Evolutionary conservation across 2,113 vertebrate genomes (phyloP).

Genomic region (Gallinago media): DNA sequence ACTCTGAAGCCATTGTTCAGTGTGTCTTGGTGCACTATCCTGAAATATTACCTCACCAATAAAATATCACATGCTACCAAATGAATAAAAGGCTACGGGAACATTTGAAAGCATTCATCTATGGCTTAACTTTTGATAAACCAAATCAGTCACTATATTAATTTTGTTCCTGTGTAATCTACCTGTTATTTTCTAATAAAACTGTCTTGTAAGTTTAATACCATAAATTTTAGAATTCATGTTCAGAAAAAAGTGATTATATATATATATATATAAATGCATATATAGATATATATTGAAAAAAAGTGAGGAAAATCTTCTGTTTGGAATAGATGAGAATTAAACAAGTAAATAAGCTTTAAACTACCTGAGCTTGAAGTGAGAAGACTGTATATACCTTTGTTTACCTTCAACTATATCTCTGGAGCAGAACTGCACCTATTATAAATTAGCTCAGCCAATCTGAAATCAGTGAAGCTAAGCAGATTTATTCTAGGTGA

Average conservation of each 20-base stretch:
- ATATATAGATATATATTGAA: background rate
- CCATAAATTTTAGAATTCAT: background rate
- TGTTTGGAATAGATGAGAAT: background rate
- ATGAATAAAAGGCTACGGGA: background rate
- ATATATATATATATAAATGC: no score
- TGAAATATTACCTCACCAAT: fast-evolving
- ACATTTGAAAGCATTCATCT: background rate
- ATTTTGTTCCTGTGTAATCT: background rate
- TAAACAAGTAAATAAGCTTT: background rate
- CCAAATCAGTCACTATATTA: background rate
- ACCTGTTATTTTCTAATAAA: background rate
- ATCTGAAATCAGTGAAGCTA: constrained; percentile 8
- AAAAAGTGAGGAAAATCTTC: background rate
- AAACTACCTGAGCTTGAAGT: background rate
- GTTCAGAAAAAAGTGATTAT: background rate
- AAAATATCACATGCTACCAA: background rate
- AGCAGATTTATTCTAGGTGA: background rate
- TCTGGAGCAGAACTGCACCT: background rate
- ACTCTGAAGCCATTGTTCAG: background rate
- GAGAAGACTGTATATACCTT: background rate
- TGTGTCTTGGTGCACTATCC: background rate
- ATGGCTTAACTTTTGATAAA: background rate
- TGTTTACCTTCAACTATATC: background rate
- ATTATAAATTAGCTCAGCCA: background rate
- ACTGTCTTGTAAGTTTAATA: background rate